Evolutionary conservation across 2,888 invertebrate genomes (phyloP), one percentile per base, ranked within the genome.

Genomic region (Saturnia japonica): DNA sequence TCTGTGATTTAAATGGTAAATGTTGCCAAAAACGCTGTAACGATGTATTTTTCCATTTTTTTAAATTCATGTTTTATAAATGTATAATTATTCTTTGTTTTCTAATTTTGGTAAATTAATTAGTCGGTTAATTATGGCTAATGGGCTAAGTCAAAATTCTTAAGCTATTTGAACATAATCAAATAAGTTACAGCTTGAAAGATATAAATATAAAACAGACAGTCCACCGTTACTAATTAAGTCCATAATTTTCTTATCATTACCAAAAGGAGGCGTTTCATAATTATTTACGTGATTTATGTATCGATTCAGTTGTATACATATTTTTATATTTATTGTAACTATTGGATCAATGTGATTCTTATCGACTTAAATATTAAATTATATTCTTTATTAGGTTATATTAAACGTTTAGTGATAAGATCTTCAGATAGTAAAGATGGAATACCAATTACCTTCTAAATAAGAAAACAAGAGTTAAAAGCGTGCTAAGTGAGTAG

Each of bases 361-460:
- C 2, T 51, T 60, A 60, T 28, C 28, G 57, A 14, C 57, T 60
- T 60, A 28, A 28, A 60, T 12, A 60, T 60, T 28, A 60, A 60
- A 14, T 60, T 57, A 57, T 57, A 25, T 57, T 60, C 25, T 64
- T 64, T 64, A 34, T 16, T 19, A 64, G 40, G 12, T 60, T 40
- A 64, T 64, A 40, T n/a, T 64, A 64, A 22, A n/a, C 64, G 64
- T 14, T 64, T 64, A 40, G n/a, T n/a, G 64, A 57, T 40, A 64
- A 64, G 9, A n/a, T 64, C 40, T 34, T 40, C 19, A n/a, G 40
- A 78, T 76, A 86, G 87, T 88, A 88, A 85, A 82, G 82, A 81
- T n/a, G n/a, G 82, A 87, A 89, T 28, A 89, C 89, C 89, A 89
- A 87, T 83, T 88, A 85, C 67, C 75, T 71, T 85, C n/a, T n/a